phyloP scores from a whole-genome alignment of 2,888 invertebrate species.

The Amphipoea oculea region DNA sequence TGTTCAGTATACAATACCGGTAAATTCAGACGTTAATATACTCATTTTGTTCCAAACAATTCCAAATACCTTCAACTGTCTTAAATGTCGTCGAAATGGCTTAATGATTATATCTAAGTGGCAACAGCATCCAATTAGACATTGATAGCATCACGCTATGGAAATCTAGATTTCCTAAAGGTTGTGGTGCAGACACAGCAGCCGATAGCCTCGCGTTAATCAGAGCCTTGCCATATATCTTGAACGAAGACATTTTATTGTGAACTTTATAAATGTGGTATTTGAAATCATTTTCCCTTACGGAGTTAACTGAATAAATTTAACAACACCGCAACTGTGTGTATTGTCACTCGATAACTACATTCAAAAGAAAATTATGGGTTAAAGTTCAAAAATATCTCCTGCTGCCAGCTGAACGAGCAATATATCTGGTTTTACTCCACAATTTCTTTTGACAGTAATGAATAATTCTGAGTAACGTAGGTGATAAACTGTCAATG shows the following conservation, averaged over 20 bases:
- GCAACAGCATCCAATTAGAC: conserved; percentile 48
- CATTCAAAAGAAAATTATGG: conserved; percentile 15
- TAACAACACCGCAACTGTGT: neutral
- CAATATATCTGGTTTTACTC: conserved; percentile 40
- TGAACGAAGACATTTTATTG: conserved; percentile 8
- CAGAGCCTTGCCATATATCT: conserved; percentile 14
- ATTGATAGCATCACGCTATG: conserved; percentile 39
- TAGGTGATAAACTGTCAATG: conserved; percentile 49
- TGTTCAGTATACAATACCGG: neutral
- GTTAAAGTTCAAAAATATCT: conserved; percentile 38
- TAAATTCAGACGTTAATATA: neutral
- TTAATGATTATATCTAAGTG: conserved; percentile 35
- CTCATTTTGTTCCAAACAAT: neutral
- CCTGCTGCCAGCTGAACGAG: conserved; percentile 18
- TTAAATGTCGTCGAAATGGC: conserved; percentile 22
- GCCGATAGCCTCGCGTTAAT: conserved; percentile 23
- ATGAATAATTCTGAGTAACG: conserved; percentile 45
- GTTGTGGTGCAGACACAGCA: conserved; percentile 19
- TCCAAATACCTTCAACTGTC: neutral
- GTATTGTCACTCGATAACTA: conserved; percentile 14
- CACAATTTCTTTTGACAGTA: conserved; percentile 29
- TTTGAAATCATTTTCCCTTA: conserved; percentile 4
- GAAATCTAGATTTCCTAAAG: conserved; percentile 48
- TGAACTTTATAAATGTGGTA: conserved; percentile 2
- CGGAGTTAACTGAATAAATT: neutral